Conservation (phyloP, 2,888 invertebrate genomes). For the Microplitis deprimator region DNA sequence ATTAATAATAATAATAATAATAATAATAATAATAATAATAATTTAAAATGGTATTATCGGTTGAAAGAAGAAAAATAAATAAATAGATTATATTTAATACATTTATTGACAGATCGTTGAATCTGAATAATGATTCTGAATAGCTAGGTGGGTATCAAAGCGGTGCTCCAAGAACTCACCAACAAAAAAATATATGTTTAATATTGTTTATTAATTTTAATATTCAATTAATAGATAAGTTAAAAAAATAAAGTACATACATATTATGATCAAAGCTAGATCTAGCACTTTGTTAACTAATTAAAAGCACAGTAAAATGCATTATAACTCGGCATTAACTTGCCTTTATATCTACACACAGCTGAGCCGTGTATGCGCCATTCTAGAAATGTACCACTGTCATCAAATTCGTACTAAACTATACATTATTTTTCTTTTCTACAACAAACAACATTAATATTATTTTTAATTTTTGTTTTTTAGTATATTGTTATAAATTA, state of each 20-base stretch:
- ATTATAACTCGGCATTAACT: conserved; percentile 57
- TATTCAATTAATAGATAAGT: background rate
- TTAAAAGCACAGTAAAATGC: conserved; percentile 61
- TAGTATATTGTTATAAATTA: too few species aligned
- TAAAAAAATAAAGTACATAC: conserved; percentile 50
- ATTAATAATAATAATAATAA: background rate
- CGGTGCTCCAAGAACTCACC: conserved; percentile 53
- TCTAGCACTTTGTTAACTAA: conserved; percentile 58
- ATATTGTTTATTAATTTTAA: conserved; percentile 2
- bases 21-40: background rate
- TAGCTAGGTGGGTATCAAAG: conserved; percentile 60
- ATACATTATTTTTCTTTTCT: conserved; percentile 14
- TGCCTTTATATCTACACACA: conserved; percentile 57
- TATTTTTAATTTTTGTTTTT: background rate
- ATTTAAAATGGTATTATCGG: too few species aligned
- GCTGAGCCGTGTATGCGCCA: conserved; percentile 70
- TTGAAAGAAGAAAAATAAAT: too few species aligned
- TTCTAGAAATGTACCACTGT: conserved; percentile 60
- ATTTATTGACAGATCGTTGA: conserved; percentile 41
- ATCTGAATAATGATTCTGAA: conserved; percentile 50
- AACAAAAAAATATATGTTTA: conserved; percentile 56
- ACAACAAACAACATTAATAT: conserved; percentile 5
- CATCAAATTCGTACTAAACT: conserved; percentile 21
- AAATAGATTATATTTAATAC: conserved; percentile 37
- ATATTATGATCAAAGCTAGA: conserved; percentile 55